A percentile compares a stretch with the other conserved stretches of the same genome.
phyloP scores from a whole-genome alignment of 2,888 invertebrate species.

The Tuberolachnus salignus region DNA sequence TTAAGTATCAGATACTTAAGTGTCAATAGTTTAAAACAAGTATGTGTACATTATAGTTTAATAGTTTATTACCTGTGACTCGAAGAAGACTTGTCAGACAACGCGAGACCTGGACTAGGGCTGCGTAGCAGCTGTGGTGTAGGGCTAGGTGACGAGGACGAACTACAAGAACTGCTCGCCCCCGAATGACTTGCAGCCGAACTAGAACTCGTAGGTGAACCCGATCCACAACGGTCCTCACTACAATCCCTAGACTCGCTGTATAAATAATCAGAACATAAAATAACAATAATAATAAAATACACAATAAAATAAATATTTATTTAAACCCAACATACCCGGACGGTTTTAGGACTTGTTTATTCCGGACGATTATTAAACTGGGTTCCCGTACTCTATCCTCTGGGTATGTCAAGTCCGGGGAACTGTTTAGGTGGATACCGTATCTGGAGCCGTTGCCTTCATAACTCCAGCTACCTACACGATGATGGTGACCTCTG shows the following conservation, averaged over 20 bases:
- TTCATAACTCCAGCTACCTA: constrained; percentile 42
- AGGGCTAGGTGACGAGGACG: constrained; percentile 65
- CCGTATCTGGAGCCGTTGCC: constrained; percentile 34
- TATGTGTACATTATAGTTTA: no score
- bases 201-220: constrained; percentile 65
- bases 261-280: background rate
- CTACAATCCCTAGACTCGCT: constrained; percentile 58
- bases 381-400: constrained; percentile 60
- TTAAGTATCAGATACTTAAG: no score
- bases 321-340: constrained; percentile 1
- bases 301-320: background rate
- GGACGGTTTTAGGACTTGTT: constrained; percentile 61
- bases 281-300: background rate
- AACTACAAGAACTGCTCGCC: constrained; percentile 66
- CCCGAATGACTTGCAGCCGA: constrained; percentile 59
- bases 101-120: constrained; percentile 61
- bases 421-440: constrained; percentile 45
- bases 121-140: constrained; percentile 62
- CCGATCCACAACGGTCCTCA: constrained; percentile 62
- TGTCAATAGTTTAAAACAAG: no score
- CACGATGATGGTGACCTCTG: constrained; percentile 56
- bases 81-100: constrained; percentile 61
- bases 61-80: constrained; percentile 60
- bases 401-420: constrained; percentile 60
- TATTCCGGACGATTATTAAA: constrained; percentile 60